phyloP scores from a whole-genome alignment of 2,113 vertebrate species.

The Rattus norvegicus region DNA sequence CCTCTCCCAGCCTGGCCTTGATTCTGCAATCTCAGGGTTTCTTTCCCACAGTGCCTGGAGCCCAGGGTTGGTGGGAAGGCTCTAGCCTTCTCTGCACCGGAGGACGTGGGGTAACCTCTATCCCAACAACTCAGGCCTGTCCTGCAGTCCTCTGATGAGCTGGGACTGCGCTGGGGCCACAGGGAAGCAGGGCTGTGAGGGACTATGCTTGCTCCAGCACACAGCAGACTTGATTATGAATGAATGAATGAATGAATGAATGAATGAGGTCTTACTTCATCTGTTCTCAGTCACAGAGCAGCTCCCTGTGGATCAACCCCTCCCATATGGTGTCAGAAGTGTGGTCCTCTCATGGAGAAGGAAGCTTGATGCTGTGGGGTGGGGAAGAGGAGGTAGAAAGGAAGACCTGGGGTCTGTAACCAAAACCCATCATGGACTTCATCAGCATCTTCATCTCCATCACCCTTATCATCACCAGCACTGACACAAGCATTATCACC shows the following conservation, averaged over 20 bases:
- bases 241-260: background rate
- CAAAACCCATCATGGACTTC: background rate
- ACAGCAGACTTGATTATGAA: background rate
- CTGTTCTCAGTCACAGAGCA: background rate
- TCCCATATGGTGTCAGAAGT: too few relatives aligned
- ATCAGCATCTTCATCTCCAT: rapidly evolving
- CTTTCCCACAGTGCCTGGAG: constrained; percentile 30
- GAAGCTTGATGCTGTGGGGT: background rate
- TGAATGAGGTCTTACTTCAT: background rate
- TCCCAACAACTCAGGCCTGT: rapidly evolving
- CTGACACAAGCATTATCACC: background rate
- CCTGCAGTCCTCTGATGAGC: background rate
- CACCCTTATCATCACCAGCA: background rate
- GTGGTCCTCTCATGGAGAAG: background rate
- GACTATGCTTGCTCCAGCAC: background rate
- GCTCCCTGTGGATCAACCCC: background rate
- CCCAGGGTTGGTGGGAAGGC: rapidly evolving
- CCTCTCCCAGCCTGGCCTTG: background rate
- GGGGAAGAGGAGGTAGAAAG: background rate
- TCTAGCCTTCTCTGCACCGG: background rate
- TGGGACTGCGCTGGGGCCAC: background rate
- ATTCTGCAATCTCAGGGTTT: background rate
- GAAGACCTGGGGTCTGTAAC: background rate
- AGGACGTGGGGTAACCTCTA: background rate
- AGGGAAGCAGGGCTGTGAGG: background rate